phyloP scores from a whole-genome alignment of 2,797 vertebrate species.

The Pseudomugil tenellus region DNA sequence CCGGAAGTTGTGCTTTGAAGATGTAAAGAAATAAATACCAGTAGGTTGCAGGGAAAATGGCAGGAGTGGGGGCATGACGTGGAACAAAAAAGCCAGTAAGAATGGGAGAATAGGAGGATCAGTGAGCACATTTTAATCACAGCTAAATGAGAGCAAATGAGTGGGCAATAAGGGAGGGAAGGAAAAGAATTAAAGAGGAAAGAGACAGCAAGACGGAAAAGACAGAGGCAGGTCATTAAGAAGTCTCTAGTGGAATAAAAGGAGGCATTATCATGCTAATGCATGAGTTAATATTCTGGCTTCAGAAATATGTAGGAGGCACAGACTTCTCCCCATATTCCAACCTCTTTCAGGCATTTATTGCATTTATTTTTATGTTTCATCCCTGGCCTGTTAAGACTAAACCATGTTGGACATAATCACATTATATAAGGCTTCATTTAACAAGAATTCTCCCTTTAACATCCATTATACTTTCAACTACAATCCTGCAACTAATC shows the following conservation, averaged over 20 bases:
- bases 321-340: conserved; percentile 5
- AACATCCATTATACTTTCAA: neutral
- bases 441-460: conserved; percentile 4
- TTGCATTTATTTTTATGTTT: conserved; percentile 21
- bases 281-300: conserved; percentile 56
- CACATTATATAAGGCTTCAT: conserved; percentile 14
- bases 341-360: neutral
- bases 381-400: neutral
- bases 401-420: neutral
- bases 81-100: conserved; percentile 11
- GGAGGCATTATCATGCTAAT: conserved; percentile 65
- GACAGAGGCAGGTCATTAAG: conserved; percentile 57
- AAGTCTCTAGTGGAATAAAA: conserved; percentile 59
- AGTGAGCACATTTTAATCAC: conserved; percentile 67
- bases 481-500: neutral
- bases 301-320: conserved; percentile 49
- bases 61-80: no score
- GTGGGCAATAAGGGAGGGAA: conserved; percentile 63
- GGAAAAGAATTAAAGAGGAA: conserved; percentile 56
- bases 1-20: neutral
- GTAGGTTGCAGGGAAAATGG: neutral
- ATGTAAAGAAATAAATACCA: neutral
- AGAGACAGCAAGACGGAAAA: conserved; percentile 30
- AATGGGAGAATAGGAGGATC: conserved; percentile 37
- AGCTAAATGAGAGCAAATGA: conserved; percentile 69